A percentile compares a stretch with the other conserved stretches of the same genome.
These are phyloP conservation scores for Melanophora roralis DNA, from an alignment of 2,888 invertebrate species.

Conservation along the genomic window DNA sequence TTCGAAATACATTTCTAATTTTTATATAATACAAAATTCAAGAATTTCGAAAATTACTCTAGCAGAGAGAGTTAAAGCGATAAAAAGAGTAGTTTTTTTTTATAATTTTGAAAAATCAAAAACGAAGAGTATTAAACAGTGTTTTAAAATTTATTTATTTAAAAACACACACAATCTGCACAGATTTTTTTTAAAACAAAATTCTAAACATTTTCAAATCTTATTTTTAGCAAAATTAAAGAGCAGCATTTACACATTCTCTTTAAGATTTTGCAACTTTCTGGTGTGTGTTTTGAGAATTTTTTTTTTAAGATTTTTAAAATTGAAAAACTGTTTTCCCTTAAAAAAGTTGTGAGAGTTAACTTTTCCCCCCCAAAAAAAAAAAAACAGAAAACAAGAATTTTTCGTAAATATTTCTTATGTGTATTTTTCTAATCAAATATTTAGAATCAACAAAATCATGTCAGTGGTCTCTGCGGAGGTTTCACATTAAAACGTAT, in stretches of 20 bases:
- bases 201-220: slow-evolving; percentile 22
- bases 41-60: slow-evolving; percentile 34
- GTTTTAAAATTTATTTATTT: slow-evolving; percentile 22
- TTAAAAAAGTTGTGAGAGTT: slow-evolving; percentile 25
- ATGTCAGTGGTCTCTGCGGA: slow-evolving; percentile 77
- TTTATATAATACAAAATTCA: slow-evolving; percentile 48
- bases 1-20: slow-evolving; percentile 21
- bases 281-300: neutral
- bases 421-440: slow-evolving; percentile 31
- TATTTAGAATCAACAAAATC: slow-evolving; percentile 60
- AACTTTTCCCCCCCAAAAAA: slow-evolving; percentile 29
- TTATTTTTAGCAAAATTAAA: neutral
- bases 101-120: no score
- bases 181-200: neutral
- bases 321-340: slow-evolving; percentile 14
- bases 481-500: slow-evolving; percentile 77
- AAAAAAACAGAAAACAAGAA: neutral
- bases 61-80: neutral
- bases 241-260: neutral
- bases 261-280: slow-evolving; percentile 7
- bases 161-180: neutral
- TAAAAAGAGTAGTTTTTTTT: neutral
- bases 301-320: slow-evolving; percentile 11
- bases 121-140: neutral
- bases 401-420: slow-evolving; percentile 18